phyloP scores from a whole-genome alignment of 2,888 invertebrate species.

The Drosophila histrio region DNA sequence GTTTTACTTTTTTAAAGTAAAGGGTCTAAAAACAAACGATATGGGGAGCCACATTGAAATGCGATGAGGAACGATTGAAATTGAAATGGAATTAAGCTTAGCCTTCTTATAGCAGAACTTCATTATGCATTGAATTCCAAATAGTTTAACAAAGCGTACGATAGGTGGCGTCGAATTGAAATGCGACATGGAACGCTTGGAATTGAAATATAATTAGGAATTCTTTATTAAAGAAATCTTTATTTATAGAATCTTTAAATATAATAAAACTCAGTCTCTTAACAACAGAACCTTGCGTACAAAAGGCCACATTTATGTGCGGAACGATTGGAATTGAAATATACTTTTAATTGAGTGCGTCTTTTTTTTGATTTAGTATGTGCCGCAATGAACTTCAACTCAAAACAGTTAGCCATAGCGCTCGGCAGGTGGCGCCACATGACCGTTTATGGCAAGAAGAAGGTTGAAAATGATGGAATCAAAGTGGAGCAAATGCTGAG shows the following conservation, averaged over 20 bases:
- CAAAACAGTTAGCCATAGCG: background rate
- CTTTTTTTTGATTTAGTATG: background rate
- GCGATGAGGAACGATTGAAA: slow-evolving; percentile 5
- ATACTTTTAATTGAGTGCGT: background rate
- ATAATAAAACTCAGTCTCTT: too few species aligned
- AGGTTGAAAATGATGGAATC: slow-evolving; percentile 3
- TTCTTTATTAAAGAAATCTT: too few species aligned
- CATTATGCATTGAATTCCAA: background rate
- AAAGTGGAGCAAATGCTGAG: slow-evolving; percentile 32
- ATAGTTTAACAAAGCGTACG: background rate
- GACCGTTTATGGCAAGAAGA: background rate
- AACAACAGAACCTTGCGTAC: too few species aligned
- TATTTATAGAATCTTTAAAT: too few species aligned
- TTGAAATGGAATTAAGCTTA: too few species aligned
- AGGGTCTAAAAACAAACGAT: too few species aligned
- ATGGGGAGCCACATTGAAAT: too few species aligned
- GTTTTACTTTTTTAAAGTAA: too few species aligned
- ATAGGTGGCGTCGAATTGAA: background rate
- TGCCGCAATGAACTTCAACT: background rate
- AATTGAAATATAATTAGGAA: background rate
- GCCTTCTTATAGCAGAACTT: too few species aligned
- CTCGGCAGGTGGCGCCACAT: slow-evolving; percentile 10
- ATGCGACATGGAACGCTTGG: background rate
- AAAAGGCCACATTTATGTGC: too few species aligned
- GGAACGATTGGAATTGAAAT: slow-evolving; percentile 6